A percentile compares a stretch with the other conserved stretches of the same genome.
Conservation (phyloP, 2,113 vertebrate species). For the Thinocorus orbignyianus region DNA sequence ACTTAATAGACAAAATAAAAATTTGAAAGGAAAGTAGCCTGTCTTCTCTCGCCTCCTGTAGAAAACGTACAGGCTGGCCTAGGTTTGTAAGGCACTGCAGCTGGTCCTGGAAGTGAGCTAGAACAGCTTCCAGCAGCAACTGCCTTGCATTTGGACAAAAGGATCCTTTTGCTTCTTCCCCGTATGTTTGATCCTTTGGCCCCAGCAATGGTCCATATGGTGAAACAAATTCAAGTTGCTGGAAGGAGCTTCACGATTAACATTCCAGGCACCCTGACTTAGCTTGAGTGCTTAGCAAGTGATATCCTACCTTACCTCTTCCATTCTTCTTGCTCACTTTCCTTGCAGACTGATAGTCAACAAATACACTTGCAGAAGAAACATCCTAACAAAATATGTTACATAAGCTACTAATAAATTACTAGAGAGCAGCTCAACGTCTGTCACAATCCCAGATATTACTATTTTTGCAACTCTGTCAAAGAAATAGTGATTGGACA, state of each 20-base stretch:
- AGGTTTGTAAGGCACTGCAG: neutral
- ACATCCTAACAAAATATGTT: neutral
- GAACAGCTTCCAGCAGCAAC: slow-evolving; percentile 31
- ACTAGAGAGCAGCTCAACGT: neutral
- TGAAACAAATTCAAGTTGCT: slow-evolving; percentile 25
- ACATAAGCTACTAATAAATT: neutral
- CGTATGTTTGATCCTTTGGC: neutral
- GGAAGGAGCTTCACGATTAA: neutral
- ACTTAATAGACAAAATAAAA: neutral
- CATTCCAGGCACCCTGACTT: neutral
- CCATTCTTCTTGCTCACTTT: neutral
- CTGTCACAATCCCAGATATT: neutral
- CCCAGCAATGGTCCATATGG: neutral
- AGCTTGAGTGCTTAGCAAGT: neutral
- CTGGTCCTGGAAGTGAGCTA: slow-evolving; percentile 16
- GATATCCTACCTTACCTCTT: neutral
- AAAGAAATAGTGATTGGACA: neutral
- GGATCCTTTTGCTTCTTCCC: neutral
- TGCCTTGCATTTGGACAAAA: slow-evolving; percentile 39
- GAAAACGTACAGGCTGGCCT: neutral
- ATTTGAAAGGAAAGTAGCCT: neutral
- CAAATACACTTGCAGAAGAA: neutral
- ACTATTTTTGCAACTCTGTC: neutral
- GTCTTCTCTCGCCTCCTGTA: neutral
- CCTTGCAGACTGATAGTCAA: neutral